phyloP scores from a whole-genome alignment of 2,888 invertebrate species.

The Teleogryllus oceanicus region DNA sequence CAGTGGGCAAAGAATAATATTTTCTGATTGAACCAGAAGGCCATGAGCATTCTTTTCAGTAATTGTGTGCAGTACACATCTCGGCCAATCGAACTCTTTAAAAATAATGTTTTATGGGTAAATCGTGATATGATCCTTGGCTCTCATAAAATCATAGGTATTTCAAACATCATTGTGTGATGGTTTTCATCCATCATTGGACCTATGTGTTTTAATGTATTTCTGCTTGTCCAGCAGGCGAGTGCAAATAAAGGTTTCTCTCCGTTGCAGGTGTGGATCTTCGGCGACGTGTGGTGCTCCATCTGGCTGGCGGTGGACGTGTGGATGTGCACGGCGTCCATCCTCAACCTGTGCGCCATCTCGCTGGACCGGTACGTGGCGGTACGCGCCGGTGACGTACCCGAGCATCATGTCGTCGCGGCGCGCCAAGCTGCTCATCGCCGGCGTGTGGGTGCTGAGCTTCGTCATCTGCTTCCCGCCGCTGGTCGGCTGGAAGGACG shows the following conservation, averaged over 20 bases:
- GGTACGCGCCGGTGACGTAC: conserved; percentile 96
- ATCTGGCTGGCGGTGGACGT: conserved; percentile 97
- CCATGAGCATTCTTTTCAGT: too few relatives aligned
- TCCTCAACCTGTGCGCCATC: conserved; percentile 93
- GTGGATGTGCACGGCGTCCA: conserved; percentile 98
- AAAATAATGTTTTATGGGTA: too few relatives aligned
- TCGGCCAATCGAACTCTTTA: too few relatives aligned
- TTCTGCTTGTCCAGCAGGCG: too few relatives aligned
- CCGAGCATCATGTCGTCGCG: conserved; percentile 55
- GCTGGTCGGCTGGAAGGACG: conserved; percentile 87
- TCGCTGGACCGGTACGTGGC: conserved; percentile 94
- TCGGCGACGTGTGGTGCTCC: conserved; percentile 93
- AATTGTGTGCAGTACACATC: too few relatives aligned
- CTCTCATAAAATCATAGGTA: too few relatives aligned
- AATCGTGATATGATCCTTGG: too few relatives aligned
- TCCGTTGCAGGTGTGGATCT: conserved; percentile 82
- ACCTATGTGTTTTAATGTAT: too few relatives aligned
- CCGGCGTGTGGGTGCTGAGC: conserved; percentile 90
- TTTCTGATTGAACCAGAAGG: too few relatives aligned
- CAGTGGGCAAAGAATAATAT: too few relatives aligned
- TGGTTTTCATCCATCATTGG: too few relatives aligned
- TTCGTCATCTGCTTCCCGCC: conserved; percentile 97
- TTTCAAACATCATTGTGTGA: too few relatives aligned
- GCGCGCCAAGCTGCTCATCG: conserved; percentile 81
- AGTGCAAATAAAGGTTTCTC: not conserved